A percentile compares a stretch with the other conserved stretches of the same genome.
phyloP scores from a whole-genome alignment of 2,888 invertebrate genomes.

The Diaperis boleti region DNA sequence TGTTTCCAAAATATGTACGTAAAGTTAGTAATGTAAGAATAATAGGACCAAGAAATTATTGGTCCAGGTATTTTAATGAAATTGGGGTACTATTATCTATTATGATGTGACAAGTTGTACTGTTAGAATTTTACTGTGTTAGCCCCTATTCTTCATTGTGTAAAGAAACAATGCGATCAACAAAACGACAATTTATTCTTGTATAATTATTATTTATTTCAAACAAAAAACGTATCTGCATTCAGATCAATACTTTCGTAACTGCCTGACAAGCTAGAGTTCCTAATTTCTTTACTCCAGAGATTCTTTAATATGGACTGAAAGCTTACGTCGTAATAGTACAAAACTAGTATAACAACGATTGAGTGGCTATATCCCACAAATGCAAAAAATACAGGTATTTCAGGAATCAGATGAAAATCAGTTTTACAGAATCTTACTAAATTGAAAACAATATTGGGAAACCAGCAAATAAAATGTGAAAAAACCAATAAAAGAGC shows the following conservation, averaged over 20 bases:
- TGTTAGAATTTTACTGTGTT: too few relatives aligned
- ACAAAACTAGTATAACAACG: not conserved
- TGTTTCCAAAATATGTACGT: too few relatives aligned
- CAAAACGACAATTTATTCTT: too few relatives aligned
- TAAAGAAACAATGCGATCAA: too few relatives aligned
- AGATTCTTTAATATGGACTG: slow-evolving; percentile 3
- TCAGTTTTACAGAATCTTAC: not conserved
- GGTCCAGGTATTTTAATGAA: too few relatives aligned
- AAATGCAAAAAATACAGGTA: not conserved
- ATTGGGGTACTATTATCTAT: too few relatives aligned
- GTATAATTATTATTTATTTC: too few relatives aligned
- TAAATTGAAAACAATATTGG: not conserved
- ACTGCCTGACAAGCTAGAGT: not conserved
- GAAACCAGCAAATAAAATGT: slow-evolving; percentile 1
- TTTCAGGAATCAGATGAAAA: not conserved
- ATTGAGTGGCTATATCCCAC: not conserved
- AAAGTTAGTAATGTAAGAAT: too few relatives aligned
- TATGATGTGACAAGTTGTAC: too few relatives aligned
- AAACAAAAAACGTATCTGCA: too few relatives aligned
- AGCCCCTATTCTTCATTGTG: too few relatives aligned
- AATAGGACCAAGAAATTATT: too few relatives aligned
- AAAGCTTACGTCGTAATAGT: slow-evolving; percentile 1
- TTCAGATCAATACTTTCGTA: slow-evolving; percentile 11
- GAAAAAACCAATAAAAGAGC: not conserved
- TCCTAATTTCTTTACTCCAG: not conserved